Conservation (phyloP, 2,888 invertebrate species). For the Mimas tiliae region DNA sequence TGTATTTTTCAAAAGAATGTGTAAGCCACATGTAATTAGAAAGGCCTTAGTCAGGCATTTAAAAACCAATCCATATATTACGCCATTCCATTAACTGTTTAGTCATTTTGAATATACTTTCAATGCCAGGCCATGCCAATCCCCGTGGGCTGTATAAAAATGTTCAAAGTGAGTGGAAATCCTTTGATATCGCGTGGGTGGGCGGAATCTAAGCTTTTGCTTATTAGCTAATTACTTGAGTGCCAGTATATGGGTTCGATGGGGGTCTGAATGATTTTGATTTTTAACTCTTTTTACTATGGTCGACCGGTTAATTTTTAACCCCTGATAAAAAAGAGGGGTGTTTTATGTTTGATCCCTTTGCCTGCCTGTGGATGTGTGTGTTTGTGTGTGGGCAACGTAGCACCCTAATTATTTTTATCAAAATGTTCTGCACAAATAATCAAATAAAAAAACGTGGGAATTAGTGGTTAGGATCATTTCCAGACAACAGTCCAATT, state of each 20-base stretch:
- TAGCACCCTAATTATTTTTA: too few relatives aligned
- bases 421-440: too few relatives aligned
- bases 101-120: not conserved
- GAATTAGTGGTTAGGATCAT: too few relatives aligned
- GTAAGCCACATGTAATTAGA: not conserved
- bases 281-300: slow-evolving; percentile 4
- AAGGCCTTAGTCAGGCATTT: not conserved
- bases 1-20: not conserved
- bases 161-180: slow-evolving; percentile 19
- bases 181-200: slow-evolving; percentile 16
- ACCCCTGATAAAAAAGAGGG: too few relatives aligned
- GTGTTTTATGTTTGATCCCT: too few relatives aligned
- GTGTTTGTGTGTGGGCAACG: too few relatives aligned
- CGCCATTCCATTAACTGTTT: slow-evolving; percentile 4
- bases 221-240: slow-evolving; percentile 21
- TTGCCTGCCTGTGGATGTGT: too few relatives aligned
- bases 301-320: too few relatives aligned
- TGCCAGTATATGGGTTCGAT: slow-evolving; percentile 11
- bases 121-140: not conserved
- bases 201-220: slow-evolving; percentile 11
- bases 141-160: not conserved
- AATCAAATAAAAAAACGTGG: too few relatives aligned
- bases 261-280: slow-evolving; percentile 2
- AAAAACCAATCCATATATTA: not conserved
- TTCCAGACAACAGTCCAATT: too few relatives aligned